Evolutionary conservation across 1,140 invertebrate species (phyloP).

Genomic region (Diachasma alloeum): DNA sequence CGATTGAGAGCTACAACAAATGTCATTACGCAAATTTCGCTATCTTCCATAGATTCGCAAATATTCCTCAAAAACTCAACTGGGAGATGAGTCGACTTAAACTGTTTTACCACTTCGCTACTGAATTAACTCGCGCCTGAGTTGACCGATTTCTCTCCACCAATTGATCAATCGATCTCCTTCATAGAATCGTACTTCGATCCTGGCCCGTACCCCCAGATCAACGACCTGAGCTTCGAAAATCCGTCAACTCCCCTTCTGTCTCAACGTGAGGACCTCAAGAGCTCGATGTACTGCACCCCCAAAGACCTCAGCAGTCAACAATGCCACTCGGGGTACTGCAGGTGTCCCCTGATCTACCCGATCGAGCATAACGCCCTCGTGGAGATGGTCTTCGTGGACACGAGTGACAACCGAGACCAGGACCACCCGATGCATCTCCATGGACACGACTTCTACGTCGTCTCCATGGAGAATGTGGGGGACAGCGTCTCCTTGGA

Average conservation of each 20-base stretch:
- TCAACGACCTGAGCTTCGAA: slow-evolving; percentile 39
- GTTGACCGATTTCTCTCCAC: no score
- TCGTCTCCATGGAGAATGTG: slow-evolving; percentile 31
- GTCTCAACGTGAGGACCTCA: slow-evolving; percentile 26
- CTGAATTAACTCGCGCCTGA: no score
- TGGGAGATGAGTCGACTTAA: no score
- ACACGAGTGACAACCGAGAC: slow-evolving; percentile 20
- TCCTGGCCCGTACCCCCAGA: slow-evolving; percentile 37
- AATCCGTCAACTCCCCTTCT: slow-evolving; percentile 35
- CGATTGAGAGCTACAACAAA: no score
- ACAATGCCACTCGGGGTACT: slow-evolving; percentile 29
- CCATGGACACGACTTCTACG: slow-evolving; percentile 33
- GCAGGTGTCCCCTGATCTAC: slow-evolving; percentile 33
- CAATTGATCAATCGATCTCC: no score
- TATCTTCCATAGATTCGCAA: no score
- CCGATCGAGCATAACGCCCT: slow-evolving; percentile 25
- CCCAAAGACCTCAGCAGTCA: slow-evolving; percentile 26
- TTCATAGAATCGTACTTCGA: slow-evolving; percentile 27
- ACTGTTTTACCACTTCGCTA: no score
- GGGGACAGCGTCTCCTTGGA: slow-evolving; percentile 21
- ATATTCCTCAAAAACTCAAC: no score
- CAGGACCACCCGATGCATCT: slow-evolving; percentile 39
- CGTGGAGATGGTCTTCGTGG: slow-evolving; percentile 35
- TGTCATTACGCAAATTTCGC: no score
- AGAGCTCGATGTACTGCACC: slow-evolving; percentile 29